A percentile compares a stretch with the other conserved stretches of the same genome.
Conservation (phyloP, 2,797 vertebrate species). For the Malurus leucopterus region DNA sequence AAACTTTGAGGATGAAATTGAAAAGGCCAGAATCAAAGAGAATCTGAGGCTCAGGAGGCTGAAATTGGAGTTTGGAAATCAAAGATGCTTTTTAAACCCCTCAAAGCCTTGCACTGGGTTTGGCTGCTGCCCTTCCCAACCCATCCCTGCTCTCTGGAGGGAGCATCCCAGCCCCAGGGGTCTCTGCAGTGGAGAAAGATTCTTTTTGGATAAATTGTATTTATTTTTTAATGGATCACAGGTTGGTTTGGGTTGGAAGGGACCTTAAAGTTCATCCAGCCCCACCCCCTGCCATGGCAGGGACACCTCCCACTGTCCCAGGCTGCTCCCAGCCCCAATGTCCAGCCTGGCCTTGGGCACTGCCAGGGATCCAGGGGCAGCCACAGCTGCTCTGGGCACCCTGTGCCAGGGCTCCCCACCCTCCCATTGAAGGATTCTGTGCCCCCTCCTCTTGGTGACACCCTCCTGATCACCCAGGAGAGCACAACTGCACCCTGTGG, state of each 20-base stretch:
- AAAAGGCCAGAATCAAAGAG: background rate
- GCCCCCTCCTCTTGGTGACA: too few relatives aligned
- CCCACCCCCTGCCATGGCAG: background rate
- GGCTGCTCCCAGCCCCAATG: accelerated
- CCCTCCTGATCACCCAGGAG: background rate
- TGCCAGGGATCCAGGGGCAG: background rate
- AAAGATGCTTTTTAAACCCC: background rate
- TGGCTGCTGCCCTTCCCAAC: background rate
- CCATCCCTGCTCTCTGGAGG: accelerated
- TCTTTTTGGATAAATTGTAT: too few relatives aligned
- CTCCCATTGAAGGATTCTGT: background rate
- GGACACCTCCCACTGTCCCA: background rate
- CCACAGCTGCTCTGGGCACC: background rate
- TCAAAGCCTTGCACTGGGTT: background rate
- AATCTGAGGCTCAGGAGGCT: background rate
- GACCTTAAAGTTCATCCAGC: background rate
- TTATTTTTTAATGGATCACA: background rate
- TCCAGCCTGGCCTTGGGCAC: background rate
- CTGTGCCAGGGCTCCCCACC: background rate
- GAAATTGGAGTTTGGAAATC: background rate
- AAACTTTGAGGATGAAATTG: background rate
- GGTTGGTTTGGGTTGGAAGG: background rate
- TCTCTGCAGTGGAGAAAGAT: background rate
- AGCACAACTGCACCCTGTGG: background rate
- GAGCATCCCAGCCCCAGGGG: background rate